Percentiles rank a stretch among this genome's conserved stretches.
Conservation (phyloP, 2,888 invertebrate species). For the Eutolmus rufibarbis region DNA sequence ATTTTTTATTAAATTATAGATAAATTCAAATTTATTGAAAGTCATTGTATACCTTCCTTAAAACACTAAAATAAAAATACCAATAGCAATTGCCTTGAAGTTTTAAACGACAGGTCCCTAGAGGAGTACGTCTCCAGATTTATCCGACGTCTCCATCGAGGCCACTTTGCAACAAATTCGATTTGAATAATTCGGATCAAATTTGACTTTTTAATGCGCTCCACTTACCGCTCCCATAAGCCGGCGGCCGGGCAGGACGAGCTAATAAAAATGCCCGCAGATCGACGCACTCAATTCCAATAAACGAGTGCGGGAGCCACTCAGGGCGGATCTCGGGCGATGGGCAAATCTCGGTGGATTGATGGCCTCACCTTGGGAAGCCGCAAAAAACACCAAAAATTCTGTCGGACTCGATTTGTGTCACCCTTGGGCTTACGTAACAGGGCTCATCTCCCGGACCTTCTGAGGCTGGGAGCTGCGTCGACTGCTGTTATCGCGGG, state of each 20-base stretch:
- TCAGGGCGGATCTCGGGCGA: neutral
- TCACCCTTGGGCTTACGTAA: slow-evolving; percentile 39
- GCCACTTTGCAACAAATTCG: slow-evolving; percentile 36
- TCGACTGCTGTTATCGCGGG: slow-evolving; percentile 21
- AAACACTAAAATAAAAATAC: neutral
- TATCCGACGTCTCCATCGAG: neutral
- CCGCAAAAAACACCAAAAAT: slow-evolving; percentile 39
- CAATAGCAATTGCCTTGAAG: neutral
- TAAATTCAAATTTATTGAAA: neutral
- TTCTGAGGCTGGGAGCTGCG: neutral
- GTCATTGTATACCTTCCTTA: neutral
- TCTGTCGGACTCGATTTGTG: slow-evolving; percentile 46
- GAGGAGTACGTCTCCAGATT: neutral
- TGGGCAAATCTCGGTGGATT: slow-evolving; percentile 41
- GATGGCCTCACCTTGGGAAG: slow-evolving; percentile 24
- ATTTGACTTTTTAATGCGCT: slow-evolving; percentile 41
- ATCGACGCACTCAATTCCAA: slow-evolving; percentile 30
- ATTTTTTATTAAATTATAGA: neutral
- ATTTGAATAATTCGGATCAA: slow-evolving; percentile 44
- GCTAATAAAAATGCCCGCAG: slow-evolving; percentile 29
- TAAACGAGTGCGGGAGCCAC: neutral
- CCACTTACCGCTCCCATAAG: slow-evolving; percentile 12
- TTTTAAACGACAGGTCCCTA: neutral
- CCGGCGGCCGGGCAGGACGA: neutral
- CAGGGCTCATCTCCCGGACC: neutral